phyloP scores from a whole-genome alignment of 2,113 vertebrate species.

The Barbus barbus region DNA sequence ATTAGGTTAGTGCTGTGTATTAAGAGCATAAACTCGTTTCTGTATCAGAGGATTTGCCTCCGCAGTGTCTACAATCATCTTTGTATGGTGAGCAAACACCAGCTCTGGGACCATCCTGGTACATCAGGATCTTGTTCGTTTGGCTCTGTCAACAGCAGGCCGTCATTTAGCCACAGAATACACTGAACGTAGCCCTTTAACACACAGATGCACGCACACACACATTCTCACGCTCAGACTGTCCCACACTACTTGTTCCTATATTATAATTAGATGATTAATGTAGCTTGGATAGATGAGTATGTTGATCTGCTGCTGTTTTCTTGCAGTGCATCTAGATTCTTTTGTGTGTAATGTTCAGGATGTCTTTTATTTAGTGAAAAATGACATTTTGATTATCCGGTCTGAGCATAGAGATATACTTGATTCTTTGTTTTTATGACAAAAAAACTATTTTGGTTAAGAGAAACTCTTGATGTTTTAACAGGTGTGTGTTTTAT shows the following conservation, averaged over 20 bases:
- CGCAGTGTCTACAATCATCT: conserved; percentile 63
- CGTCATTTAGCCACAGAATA: conserved; percentile 56
- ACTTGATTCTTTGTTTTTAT: too few species aligned
- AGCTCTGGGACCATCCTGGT: conserved; percentile 72
- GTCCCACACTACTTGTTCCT: neutral
- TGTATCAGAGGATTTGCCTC: conserved; percentile 61
- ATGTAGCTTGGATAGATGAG: neutral
- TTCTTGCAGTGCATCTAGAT: neutral
- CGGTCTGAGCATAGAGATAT: too few species aligned
- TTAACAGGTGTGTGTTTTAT: neutral
- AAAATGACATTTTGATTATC: neutral
- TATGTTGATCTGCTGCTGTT: neutral
- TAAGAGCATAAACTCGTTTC: conserved; percentile 63
- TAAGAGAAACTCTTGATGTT: too few species aligned
- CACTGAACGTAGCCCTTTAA: neutral
- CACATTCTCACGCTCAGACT: conserved; percentile 19
- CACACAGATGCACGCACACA: conserved; percentile 10
- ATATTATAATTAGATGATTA: neutral
- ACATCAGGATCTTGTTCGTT: conserved; percentile 80
- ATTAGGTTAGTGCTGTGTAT: conserved; percentile 47
- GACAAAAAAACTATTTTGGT: neutral
- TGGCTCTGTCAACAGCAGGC: conserved; percentile 73
- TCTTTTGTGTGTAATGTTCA: neutral
- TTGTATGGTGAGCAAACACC: conserved; percentile 74
- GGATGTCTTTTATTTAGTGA: neutral